These are phyloP conservation scores for Natator depressus DNA, from an alignment of 2,113 vertebrate genomes.

Conservation along the genomic window DNA sequence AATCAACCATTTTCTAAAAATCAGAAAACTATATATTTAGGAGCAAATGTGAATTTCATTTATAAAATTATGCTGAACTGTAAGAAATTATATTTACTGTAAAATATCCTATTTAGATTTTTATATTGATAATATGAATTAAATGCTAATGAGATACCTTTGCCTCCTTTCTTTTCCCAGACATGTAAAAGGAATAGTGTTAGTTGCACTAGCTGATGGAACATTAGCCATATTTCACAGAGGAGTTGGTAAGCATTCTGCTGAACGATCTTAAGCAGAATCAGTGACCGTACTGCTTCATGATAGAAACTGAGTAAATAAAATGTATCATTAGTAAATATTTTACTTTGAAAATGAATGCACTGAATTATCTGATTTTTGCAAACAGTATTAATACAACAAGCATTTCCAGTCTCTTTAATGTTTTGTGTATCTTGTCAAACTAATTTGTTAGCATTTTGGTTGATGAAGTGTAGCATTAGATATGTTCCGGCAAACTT, in stretches of 20 bases:
- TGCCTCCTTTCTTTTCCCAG: constrained; percentile 73
- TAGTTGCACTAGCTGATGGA: constrained; percentile 95
- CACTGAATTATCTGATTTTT: not conserved
- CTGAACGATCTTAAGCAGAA: not conserved
- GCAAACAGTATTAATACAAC: not conserved
- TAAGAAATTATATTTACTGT: not conserved
- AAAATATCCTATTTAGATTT: not conserved
- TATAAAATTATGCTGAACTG: not conserved
- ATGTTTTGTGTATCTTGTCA: not conserved
- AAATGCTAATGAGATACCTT: not conserved
- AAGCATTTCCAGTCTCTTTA: not conserved
- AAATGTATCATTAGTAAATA: not conserved
- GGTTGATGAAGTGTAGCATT: not conserved
- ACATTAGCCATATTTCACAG: constrained; percentile 97
- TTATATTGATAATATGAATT: not conserved
- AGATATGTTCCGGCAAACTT: not conserved
- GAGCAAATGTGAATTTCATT: not conserved
- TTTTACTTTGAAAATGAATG: not conserved
- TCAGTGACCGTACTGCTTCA: not conserved
- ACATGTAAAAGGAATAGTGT: constrained; percentile 96
- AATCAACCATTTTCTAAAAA: not conserved
- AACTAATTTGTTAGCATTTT: not conserved
- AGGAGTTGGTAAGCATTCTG: constrained; percentile 86
- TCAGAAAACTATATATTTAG: not conserved
- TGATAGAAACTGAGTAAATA: not conserved